Base-by-base conservation (phyloP, 2,888 invertebrate species). In the Balanococcus diminutus region DNA sequence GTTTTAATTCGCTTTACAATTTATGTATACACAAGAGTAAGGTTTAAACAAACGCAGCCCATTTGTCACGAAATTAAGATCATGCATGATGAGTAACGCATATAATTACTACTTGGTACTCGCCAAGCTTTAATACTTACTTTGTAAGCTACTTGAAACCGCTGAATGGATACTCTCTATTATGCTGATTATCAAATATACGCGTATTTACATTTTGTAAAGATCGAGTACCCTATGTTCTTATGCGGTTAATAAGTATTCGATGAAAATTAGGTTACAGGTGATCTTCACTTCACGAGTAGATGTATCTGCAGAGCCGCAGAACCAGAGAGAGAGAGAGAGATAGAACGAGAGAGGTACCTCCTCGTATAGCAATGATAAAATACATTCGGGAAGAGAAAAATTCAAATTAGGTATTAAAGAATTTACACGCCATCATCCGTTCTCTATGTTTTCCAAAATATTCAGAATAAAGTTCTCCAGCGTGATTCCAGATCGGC, bases 31-130 rank as follows among this genome's bases (percentile, higher is more conserved):
- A 56, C 56, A 22, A 67, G 67, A 67, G n/a, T n/a, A n/a, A 67
- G 4, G 67, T 56, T 31, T 36, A 36, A 79, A 79, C 75, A 79
- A 79, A 36, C 75, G 36, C 36, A 79, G 72, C 28, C 36, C 36
- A 79, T 79, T 79, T 79, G 75, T 79, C 75, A 79, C 75, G 75
- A 79, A 79, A 79, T 79, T 79, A 79, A 79, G 32, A 79, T 79
- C 75, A 79, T 36, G 75, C 75, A 79, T 79, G 75, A 79, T 79
- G 75, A 79, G 36, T 72, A 19, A 72, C 32, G 75, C 75, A 28
- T 36, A 79, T 79, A 79, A 79, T 79, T 36, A 36, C 19, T 8
- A 16, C 75, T 79, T 5, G 28, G 28, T 67, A 67, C 28, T 67
- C 28, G 67, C 14, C 2, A 19, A 56, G 56, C n/a, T 56, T 56